These are phyloP conservation scores for Heptranchias perlo DNA, from an alignment of 2,113 vertebrate genomes.

Conservation along the genomic window DNA sequence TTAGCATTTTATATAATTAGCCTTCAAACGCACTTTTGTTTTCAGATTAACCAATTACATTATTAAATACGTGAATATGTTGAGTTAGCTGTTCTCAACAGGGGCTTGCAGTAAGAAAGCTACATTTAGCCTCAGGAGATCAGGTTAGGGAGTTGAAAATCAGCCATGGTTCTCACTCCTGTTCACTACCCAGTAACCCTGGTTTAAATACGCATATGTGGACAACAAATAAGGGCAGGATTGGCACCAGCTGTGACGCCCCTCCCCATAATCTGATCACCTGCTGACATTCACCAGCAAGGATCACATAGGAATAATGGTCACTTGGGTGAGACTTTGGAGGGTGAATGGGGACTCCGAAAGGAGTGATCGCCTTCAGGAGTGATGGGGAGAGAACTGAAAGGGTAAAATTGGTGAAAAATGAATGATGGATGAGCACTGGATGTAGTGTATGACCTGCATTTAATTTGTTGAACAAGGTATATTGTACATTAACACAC, in stretches of 20 bases:
- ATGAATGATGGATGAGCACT: background rate
- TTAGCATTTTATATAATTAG: background rate
- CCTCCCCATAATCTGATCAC: background rate
- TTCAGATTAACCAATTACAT: background rate
- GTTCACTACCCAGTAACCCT: background rate
- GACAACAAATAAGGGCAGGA: background rate
- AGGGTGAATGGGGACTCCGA: background rate
- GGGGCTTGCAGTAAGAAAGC: background rate
- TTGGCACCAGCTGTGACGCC: background rate
- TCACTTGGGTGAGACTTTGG: background rate
- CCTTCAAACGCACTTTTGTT: background rate
- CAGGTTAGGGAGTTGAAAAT: background rate
- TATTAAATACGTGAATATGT: background rate
- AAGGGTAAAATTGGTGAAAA: background rate
- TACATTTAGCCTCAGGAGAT: background rate
- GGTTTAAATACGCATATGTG: background rate
- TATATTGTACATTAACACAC: background rate
- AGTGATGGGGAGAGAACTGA: background rate
- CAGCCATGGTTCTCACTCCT: background rate
- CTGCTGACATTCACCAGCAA: background rate
- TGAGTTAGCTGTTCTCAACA: background rate
- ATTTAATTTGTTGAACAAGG: background rate
- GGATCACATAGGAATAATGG: background rate
- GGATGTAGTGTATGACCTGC: background rate
- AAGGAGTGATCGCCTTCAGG: background rate